Conservation (phyloP, 2,888 invertebrate species). For the Aethes cnicana region DNA sequence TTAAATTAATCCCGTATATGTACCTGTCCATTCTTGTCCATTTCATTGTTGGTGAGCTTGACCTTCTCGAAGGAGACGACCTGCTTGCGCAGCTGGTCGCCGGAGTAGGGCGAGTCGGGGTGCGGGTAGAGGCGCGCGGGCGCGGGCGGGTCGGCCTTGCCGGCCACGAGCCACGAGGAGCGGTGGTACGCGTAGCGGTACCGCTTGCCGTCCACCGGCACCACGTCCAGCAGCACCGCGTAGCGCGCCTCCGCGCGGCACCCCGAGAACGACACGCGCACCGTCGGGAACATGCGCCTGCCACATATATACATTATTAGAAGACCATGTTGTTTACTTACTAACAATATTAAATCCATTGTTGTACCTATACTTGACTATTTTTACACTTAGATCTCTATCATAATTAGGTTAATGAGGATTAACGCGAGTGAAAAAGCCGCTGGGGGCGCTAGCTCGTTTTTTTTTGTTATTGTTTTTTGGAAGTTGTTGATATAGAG, state of each 20-base stretch:
- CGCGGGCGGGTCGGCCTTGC: constrained; percentile 98
- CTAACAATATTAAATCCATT: too few species aligned
- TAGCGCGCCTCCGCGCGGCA: constrained; percentile 92
- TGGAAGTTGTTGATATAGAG: too few species aligned
- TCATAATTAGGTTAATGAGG: too few species aligned
- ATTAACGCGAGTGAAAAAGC: too few species aligned
- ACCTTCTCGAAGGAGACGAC: constrained; percentile 99
- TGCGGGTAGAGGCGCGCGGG: constrained; percentile 96
- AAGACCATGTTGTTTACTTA: constrained; percentile 18
- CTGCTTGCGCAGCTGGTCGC: constrained; percentile 97
- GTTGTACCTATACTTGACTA: too few species aligned
- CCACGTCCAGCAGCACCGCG: constrained; percentile 96
- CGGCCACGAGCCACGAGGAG: constrained; percentile 98
- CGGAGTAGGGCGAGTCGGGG: constrained; percentile 97
- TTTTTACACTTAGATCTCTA: too few species aligned
- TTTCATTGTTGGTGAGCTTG: constrained; percentile 98
- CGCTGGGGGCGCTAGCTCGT: too few species aligned
- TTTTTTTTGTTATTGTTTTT: too few species aligned
- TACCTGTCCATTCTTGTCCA: constrained; percentile 97
- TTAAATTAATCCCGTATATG: constrained; percentile 61
- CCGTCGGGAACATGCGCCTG: constrained; percentile 99
- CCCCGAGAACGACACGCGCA: constrained; percentile 95
- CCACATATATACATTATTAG: constrained; percentile 45
- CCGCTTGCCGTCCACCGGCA: constrained; percentile 97
- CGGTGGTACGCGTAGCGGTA: constrained; percentile 99